Percentiles rank a stretch among this genome's conserved stretches.
These are phyloP conservation scores for Podiceps cristatus DNA, from an alignment of 2,113 vertebrate genomes.

Conservation along the genomic window DNA sequence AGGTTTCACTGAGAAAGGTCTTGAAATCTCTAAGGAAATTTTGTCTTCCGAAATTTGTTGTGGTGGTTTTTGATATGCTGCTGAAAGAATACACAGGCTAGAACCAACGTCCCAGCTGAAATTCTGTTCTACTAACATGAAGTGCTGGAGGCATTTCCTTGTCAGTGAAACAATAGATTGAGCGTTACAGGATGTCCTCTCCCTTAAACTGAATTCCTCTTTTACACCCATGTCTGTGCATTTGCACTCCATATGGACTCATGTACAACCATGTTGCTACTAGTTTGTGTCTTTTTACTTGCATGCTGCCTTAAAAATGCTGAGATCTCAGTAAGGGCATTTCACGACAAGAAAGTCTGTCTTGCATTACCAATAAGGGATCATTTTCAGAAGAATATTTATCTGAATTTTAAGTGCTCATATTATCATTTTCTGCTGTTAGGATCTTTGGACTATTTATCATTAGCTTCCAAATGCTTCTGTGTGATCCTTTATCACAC, in stretches of 20 bases:
- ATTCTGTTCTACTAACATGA: background rate
- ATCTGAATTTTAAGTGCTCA: background rate
- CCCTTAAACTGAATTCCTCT: background rate
- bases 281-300: background rate
- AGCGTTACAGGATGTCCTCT: background rate
- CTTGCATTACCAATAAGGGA: background rate
- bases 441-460: background rate
- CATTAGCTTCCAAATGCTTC: background rate
- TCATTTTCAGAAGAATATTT: background rate
- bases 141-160: background rate
- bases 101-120: background rate
- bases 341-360: background rate
- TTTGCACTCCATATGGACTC: background rate
- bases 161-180: background rate
- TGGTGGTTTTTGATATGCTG: background rate
- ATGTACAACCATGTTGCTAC: background rate
- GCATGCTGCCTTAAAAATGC: background rate
- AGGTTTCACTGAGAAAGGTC: background rate
- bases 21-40: background rate
- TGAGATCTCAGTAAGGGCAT: background rate
- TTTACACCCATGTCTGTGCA: background rate
- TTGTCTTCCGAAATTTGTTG: background rate
- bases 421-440: background rate
- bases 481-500: background rate
- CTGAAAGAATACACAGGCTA: background rate